A percentile compares a stretch with the other conserved stretches of the same genome.
phyloP scores from a whole-genome alignment of 2,797 vertebrate species.

The Neopelma chrysocephalum region DNA sequence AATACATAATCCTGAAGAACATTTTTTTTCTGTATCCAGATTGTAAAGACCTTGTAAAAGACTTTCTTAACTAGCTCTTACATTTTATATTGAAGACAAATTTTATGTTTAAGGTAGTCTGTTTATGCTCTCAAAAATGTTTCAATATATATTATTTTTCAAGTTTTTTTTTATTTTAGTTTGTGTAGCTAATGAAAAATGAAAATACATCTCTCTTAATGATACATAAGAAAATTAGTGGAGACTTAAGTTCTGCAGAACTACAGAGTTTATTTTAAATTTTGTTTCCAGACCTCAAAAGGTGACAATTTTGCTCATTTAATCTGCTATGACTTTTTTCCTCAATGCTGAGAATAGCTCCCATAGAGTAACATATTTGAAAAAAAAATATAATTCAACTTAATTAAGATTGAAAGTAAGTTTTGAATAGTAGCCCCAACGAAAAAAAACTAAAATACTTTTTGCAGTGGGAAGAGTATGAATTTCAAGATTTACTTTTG shows the following conservation, averaged over 20 bases:
- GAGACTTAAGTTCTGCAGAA: background rate
- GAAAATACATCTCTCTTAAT: background rate
- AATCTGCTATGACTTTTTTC: background rate
- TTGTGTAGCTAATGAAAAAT: background rate
- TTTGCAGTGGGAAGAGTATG: background rate
- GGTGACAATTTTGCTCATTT: background rate
- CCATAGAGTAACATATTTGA: background rate
- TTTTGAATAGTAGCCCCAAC: background rate
- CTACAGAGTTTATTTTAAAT: background rate
- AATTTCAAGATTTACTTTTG: background rate
- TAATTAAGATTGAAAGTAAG: background rate
- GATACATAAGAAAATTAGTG: background rate
- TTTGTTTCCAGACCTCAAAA: constrained; percentile 3
- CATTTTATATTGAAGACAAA: background rate
- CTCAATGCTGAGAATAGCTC: background rate
- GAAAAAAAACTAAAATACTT: rapidly evolving
- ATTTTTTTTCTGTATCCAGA: background rate
- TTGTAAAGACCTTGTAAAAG: background rate
- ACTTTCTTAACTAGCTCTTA: background rate
- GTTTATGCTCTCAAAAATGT: background rate
- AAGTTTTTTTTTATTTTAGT: background rate
- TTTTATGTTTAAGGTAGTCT: background rate
- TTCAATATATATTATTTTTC: background rate
- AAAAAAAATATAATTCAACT: background rate
- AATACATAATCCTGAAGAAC: background rate